phyloP scores from a whole-genome alignment of 1,140 invertebrate genomes.

The Caenorhabditis tropicalis region DNA sequence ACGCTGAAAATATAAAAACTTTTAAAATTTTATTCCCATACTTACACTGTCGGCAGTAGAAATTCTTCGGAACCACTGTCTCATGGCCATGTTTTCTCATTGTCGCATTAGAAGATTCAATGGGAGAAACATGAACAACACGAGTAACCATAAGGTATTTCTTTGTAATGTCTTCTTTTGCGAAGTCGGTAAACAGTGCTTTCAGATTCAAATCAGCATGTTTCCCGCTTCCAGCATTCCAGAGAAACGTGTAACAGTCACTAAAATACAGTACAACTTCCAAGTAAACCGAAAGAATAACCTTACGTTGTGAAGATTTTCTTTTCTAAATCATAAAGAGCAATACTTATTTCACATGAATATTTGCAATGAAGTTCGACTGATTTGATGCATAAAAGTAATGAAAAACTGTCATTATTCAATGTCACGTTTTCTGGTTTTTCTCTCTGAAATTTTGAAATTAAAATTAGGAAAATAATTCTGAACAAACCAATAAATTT shows the following conservation, averaged over 20 bases:
- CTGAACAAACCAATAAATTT: background rate
- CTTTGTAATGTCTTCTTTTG: slow-evolving; percentile 26
- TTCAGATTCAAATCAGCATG: slow-evolving; percentile 47
- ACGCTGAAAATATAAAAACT: no score
- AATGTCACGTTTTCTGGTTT: background rate
- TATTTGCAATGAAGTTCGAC: slow-evolving; percentile 50
- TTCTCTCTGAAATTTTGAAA: background rate
- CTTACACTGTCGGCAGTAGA: slow-evolving; percentile 46
- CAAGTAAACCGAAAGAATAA: background rate
- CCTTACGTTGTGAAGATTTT: slow-evolving; percentile 50
- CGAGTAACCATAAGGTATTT: slow-evolving; percentile 41
- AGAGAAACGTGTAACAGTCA: slow-evolving; percentile 57
- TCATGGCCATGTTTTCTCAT: slow-evolving; percentile 49
- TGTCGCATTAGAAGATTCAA: slow-evolving; percentile 48
- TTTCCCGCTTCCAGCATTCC: slow-evolving; percentile 30
- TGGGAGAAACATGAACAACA: slow-evolving; percentile 42
- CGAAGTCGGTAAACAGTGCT: slow-evolving; percentile 41
- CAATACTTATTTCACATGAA: slow-evolving; percentile 54
- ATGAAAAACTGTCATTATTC: slow-evolving; percentile 13
- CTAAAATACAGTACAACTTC: slow-evolving; percentile 28
- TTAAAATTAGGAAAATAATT: background rate
- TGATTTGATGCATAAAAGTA: slow-evolving; percentile 45
- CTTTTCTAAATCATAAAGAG: slow-evolving; percentile 47
- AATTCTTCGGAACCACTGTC: background rate
- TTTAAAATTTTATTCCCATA: no score